Evolutionary conservation across 2,113 vertebrate species (phyloP).

Genomic region (Myiagra hebetior): DNA sequence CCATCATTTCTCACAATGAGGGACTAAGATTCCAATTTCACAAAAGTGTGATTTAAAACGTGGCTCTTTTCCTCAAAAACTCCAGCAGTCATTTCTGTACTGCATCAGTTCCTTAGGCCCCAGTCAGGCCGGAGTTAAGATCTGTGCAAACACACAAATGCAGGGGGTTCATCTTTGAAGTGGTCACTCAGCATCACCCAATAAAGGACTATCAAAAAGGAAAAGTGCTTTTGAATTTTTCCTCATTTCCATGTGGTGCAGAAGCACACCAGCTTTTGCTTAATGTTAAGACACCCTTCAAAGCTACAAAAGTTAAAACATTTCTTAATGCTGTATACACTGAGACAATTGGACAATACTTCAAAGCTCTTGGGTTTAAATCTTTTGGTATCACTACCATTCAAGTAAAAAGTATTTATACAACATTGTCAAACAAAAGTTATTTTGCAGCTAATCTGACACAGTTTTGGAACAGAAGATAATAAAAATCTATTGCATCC

Average conservation of each 20-base stretch:
- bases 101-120: not conserved
- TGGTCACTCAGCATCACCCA: constrained; percentile 14
- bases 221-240: constrained; percentile 22
- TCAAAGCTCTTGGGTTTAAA: constrained; percentile 19
- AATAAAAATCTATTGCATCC: not conserved
- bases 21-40: not conserved
- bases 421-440: constrained; percentile 16
- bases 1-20: not conserved
- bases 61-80: not conserved
- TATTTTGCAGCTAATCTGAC: constrained; percentile 24
- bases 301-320: constrained; percentile 43
- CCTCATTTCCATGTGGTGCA: constrained; percentile 11
- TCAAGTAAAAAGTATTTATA: constrained; percentile 27
- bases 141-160: constrained; percentile 3
- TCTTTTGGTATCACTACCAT: not conserved
- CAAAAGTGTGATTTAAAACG: not conserved
- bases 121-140: not conserved
- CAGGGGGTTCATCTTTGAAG: not conserved
- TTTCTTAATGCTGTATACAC: not conserved
- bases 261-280: constrained; percentile 15
- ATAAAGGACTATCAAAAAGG: constrained; percentile 7
- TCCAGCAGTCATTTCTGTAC: not conserved
- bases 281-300: constrained; percentile 25
- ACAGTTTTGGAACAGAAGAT: not conserved
- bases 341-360: constrained; percentile 36